phyloP scores from a whole-genome alignment of 1,140 invertebrate species.

The Agrilus planipennis region DNA sequence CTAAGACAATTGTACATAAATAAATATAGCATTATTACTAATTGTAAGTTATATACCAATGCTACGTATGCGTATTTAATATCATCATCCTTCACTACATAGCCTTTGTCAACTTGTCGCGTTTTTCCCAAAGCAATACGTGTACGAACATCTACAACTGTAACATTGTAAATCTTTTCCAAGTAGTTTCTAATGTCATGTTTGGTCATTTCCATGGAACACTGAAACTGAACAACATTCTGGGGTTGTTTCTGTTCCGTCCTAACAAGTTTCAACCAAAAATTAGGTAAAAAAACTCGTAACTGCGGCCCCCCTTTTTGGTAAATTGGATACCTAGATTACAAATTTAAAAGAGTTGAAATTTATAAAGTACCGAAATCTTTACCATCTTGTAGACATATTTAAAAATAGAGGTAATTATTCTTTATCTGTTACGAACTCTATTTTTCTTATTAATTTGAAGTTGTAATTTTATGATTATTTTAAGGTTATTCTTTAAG shows the following conservation, averaged over 20 bases:
- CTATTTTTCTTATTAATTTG: no score
- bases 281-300: slow-evolving; percentile 81
- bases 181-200: slow-evolving; percentile 85
- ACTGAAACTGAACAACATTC: slow-evolving; percentile 72
- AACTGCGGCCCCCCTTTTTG: slow-evolving; percentile 82
- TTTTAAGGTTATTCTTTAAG: no score
- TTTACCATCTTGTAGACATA: slow-evolving; percentile 12
- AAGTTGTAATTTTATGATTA: no score
- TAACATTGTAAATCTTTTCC: slow-evolving; percentile 85
- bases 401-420: no score
- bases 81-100: slow-evolving; percentile 74
- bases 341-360: slow-evolving; percentile 6
- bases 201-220: slow-evolving; percentile 82
- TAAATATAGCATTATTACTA: slow-evolving; percentile 4
- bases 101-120: slow-evolving; percentile 38
- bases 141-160: slow-evolving; percentile 54
- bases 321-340: slow-evolving; percentile 71
- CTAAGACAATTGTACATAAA: slow-evolving; percentile 24
- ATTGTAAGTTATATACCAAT: slow-evolving; percentile 47
- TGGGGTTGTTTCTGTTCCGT: slow-evolving; percentile 48
- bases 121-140: slow-evolving; percentile 53
- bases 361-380: background rate
- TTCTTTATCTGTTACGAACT: no score
- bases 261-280: slow-evolving; percentile 84
- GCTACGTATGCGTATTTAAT: slow-evolving; percentile 68